Evolutionary conservation across 1,140 invertebrate genomes (phyloP), one percentile per base, ranked within the genome.

Genomic region (Copidosoma floridanum): DNA sequence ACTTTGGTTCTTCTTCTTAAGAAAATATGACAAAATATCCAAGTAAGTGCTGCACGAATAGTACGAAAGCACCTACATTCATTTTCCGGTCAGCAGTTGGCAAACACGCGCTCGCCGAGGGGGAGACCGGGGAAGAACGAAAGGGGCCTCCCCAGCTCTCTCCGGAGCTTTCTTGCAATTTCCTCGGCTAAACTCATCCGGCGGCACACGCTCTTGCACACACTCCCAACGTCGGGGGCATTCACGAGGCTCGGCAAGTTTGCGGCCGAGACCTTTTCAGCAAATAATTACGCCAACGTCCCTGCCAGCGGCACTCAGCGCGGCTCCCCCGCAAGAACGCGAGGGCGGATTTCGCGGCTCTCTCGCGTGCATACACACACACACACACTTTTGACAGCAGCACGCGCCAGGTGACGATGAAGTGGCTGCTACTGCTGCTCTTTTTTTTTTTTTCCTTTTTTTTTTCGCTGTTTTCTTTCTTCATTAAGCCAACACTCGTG

Each of bases 241-340:
- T 3, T 26, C 35, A 16, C 18, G 14, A 11, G 43, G 20, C 54
- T 48, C 21, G 23, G 21, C 44, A 51, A 58, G 41, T 58, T 58
- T 58, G 37, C 46, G 47, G 56, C 32, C 14, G 32, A 50, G 47
- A 21, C 37, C 24, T 58, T 59, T 52, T 52, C 57, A 43, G 50
- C 40, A 47, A 46, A 53, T 60, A 60, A 60, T 53, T 60, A 53
- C 32, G 24, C 12, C 21, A 16, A 10, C 37, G 37, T 40, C 32
- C 18, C 23, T 5, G 14, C 18, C 38, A 14, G 2, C 51, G 26
- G 29, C 29, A 32, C 29, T 32, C 38, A 10, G n/a, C n/a, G 23
- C 16, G 11, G 32, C 27, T 27, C 32, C 24, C 3, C 5, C 40
- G n/a, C 16, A 23, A 4, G 5, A 7, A 46, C 23, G 44, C 23